phyloP scores from a whole-genome alignment of 2,888 invertebrate species.

The Leptothorax acervorum region DNA sequence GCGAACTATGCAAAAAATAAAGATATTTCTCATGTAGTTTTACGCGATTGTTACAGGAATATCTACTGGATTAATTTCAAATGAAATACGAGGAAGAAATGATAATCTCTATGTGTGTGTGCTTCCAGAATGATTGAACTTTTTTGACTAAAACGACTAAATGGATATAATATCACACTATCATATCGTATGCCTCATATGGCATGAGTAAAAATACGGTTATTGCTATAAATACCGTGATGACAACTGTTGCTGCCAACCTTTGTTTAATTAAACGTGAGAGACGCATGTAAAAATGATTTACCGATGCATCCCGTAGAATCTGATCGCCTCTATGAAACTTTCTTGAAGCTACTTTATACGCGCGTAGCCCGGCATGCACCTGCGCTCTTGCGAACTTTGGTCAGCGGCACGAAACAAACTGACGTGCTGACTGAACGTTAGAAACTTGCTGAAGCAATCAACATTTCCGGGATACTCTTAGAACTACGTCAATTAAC shows the following conservation, averaged over 20 bases:
- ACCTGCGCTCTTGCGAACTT: constrained; percentile 62
- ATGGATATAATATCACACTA: background rate
- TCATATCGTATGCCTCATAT: background rate
- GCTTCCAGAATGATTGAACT: background rate
- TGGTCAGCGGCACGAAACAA: constrained; percentile 63
- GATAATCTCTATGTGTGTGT: background rate
- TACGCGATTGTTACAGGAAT: background rate
- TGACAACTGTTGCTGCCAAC: background rate
- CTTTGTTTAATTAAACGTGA: constrained; percentile 5
- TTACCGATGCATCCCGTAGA: constrained; percentile 13
- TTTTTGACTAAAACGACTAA: background rate
- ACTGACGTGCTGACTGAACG: constrained; percentile 71
- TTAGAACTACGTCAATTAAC: constrained; percentile 73
- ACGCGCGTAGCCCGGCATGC: constrained; percentile 28
- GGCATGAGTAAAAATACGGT: background rate
- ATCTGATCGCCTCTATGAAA: constrained; percentile 58
- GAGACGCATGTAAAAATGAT: constrained; percentile 9
- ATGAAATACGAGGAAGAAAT: background rate
- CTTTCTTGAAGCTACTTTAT: constrained; percentile 43
- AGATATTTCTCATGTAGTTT: constrained; percentile 8
- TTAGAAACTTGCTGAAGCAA: constrained; percentile 72
- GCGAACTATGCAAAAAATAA: background rate
- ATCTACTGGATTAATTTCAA: constrained; percentile 6
- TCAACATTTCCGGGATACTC: constrained; percentile 75
- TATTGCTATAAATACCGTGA: background rate